Base-by-base conservation (phyloP, 2,888 invertebrate species). In the Odontomyia ornata region DNA sequence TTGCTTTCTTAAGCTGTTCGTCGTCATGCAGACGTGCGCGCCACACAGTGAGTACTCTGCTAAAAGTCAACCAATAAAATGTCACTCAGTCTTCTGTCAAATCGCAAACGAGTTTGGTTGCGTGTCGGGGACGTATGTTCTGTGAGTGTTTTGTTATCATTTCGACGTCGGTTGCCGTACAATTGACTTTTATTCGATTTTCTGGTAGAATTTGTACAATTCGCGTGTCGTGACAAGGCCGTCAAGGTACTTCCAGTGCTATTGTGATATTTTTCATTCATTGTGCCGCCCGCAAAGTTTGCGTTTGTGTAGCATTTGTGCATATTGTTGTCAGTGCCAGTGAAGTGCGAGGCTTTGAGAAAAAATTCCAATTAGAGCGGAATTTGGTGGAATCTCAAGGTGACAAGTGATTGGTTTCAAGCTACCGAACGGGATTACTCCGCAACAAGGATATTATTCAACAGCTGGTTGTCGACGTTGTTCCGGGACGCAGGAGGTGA, bases 21-120 rank as follows among this genome's bases (percentile, higher is more conserved):
- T n/a, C n/a, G n/a, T n/a, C n/a, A n/a, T 18, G 18, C 47, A 15
- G 25, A 0, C 27, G 18, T 9, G 0, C 9, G 47, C 69, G 69
- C 23, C 27, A n/a, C 65, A 36, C 18, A 5, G 18, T 27, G 27
- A 25, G 9, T 25, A 46, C n/a, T 25, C 27, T 43, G 25, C 47
- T 25, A 25, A 13, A 0, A 21, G 69, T 46, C 69, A 47, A 36
- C 13, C 13, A 25, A 23, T 3, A 18, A 21, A 72, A n/a, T 36
- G 56, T 69, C 60, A 77, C 36, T 75, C 71, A 77, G 77, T 77
- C 71, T 46, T 77, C 76, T 77, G 77, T 77, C 77, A 77, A 75
- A 76, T 71, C 62, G 71, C 27, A 46, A 13, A 15, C 71, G 64
- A 75, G 77, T 60, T 71, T 30, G 69, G 71, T 62, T 69, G 69